Evolutionary conservation across 2,113 vertebrate species (phyloP), one percentile per base, ranked within the genome.

Genomic region (Gopherus flavomarginatus): DNA sequence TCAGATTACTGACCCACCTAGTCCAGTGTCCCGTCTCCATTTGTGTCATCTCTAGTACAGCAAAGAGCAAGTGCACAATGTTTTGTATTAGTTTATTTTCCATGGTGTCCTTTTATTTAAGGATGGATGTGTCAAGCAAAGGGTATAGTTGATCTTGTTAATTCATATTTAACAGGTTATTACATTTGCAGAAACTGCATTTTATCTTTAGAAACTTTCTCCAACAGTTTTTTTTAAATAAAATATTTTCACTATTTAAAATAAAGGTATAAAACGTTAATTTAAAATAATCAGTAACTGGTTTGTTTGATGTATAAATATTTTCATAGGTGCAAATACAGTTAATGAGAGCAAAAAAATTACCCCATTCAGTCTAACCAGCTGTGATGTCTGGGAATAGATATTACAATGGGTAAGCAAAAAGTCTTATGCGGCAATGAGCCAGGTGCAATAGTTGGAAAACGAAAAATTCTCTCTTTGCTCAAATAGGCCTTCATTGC

Each of bases 401-500:
- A 26, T 35, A 65, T 65, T 35, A 65, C 26, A n/a, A 65, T 65
- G 35, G 62, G 16, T 65, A 17, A 65, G 62, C 31, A 65, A 65
- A 35, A 65, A 65, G 62, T 65, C 16, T 31, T 65, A 35, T 35
- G 31, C 3, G 35, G 3, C 35, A 65, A 17, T 65, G 31, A 65
- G 31, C 31, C 62, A 65, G 9, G 31, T 65, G 35, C 62, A 35
- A 16, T 35, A 65, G 62, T 65, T 65, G 29, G 75, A 79, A 80
- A 29, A 31, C 90, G 77, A 92, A 87, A 92, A 94, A 80, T 75
- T 89, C 69, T 81, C 42, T 83, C 87, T 96, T 59, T 85, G 24
- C 27, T 17, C 38, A 91, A 81, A 56, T 77, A 94, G 83, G 49
- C 83, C 52, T 81, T 82, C 69, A 81, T 86, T 94, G 69, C 93